A percentile compares a stretch with the other conserved stretches of the same genome.
Evolutionary conservation across 2,888 invertebrate genomes (phyloP).

Genomic region (Ornithoptera alexandrae): DNA sequence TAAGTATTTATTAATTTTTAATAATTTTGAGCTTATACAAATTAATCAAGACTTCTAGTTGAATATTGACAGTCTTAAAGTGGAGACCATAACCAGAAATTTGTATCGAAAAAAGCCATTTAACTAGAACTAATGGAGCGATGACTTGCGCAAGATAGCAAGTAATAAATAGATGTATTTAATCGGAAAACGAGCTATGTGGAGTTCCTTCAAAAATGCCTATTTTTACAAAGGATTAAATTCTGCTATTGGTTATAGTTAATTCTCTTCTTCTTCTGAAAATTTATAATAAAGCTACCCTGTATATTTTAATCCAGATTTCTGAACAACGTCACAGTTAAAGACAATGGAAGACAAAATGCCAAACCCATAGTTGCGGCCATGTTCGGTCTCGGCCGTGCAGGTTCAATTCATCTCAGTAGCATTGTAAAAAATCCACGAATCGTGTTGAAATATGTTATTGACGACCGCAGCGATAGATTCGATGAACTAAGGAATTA

Average conservation of each 20-base stretch:
- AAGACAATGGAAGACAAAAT: conserved; percentile 39
- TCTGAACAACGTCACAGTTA: conserved; percentile 55
- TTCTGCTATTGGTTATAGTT: too few relatives aligned
- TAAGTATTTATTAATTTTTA: conserved; percentile 44
- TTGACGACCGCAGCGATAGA: conserved; percentile 71
- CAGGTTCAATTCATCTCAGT: conserved; percentile 79
- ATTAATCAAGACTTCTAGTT: not conserved
- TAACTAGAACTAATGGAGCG: not conserved
- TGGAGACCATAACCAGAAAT: not conserved
- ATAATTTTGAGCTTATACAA: not conserved
- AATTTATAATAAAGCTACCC: not conserved
- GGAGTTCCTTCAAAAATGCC: too few relatives aligned
- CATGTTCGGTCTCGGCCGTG: conserved; percentile 79
- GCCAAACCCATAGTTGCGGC: conserved; percentile 63
- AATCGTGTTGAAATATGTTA: conserved; percentile 72
- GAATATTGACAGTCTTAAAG: not conserved
- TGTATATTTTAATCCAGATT: conserved; percentile 49
- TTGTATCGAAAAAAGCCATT: not conserved
- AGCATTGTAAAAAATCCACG: conserved; percentile 69
- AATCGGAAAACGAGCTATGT: not conserved
- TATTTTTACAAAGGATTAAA: too few relatives aligned
- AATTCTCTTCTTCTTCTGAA: too few relatives aligned
- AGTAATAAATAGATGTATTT: not conserved
- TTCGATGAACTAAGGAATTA: conserved; percentile 60
- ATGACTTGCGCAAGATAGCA: not conserved